Evolutionary conservation across 2,888 invertebrate species (phyloP).

Genomic region (Lasioglossum lativentre): DNA sequence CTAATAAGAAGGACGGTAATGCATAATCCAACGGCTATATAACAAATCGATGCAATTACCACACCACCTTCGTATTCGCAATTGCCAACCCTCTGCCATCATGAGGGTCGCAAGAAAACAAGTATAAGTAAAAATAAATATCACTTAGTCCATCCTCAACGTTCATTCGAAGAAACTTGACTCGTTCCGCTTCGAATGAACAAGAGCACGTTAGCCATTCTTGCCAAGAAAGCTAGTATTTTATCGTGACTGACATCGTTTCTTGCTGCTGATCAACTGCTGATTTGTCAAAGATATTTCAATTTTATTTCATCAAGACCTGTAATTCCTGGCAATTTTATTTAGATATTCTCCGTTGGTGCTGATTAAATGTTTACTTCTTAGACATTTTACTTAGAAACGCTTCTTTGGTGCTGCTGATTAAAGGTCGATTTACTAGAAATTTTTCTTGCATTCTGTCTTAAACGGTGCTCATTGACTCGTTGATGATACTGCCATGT

Average conservation of each 20-base stretch:
- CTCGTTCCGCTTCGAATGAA: neutral
- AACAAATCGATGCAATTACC: neutral
- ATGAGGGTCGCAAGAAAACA: neutral
- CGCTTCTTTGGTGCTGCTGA: neutral
- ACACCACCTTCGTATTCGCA: neutral
- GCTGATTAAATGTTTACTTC: neutral
- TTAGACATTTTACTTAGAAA: neutral
- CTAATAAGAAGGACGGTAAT: neutral
- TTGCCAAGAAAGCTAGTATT: neutral
- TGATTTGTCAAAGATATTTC: neutral
- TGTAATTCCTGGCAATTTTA: too few relatives aligned
- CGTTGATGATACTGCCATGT: too few relatives aligned
- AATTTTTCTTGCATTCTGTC: too few relatives aligned
- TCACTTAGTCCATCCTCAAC: neutral
- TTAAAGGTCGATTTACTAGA: too few relatives aligned
- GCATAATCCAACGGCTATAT: neutral
- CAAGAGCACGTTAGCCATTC: neutral
- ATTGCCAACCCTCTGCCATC: neutral
- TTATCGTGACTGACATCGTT: neutral
- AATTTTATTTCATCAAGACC: neutral
- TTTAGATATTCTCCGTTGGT: neutral
- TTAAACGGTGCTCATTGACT: too few relatives aligned
- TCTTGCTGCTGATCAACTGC: neutral
- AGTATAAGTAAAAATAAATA: neutral
- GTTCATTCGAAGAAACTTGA: neutral